Conservation (phyloP, 1,140 invertebrate species). For the Ridgeia piscesae region DNA sequence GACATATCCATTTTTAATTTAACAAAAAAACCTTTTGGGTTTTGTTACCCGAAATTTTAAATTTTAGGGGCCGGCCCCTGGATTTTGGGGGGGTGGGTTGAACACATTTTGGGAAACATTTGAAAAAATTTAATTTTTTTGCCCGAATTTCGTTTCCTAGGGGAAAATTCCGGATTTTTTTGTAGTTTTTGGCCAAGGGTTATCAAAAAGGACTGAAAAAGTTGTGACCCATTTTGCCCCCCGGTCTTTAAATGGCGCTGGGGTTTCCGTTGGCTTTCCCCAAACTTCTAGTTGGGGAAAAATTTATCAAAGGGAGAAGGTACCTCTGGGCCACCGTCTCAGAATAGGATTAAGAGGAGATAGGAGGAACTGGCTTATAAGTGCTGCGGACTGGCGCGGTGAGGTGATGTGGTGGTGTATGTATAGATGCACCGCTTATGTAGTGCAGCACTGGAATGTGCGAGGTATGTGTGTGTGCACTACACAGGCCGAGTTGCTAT, state of each 20-base stretch:
- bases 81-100: too few relatives aligned
- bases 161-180: too few relatives aligned
- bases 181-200: too few relatives aligned
- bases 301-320: background rate
- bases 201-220: too few relatives aligned
- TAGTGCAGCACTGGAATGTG: background rate
- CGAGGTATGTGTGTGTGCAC: background rate
- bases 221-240: background rate
- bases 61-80: too few relatives aligned
- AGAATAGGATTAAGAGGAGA: background rate
- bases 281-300: background rate
- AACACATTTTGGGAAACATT: too few relatives aligned
- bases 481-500: background rate
- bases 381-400: background rate
- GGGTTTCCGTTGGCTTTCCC: background rate
- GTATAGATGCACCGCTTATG: background rate
- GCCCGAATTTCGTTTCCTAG: too few relatives aligned
- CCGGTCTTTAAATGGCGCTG: background rate
- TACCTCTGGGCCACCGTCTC: background rate
- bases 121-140: too few relatives aligned
- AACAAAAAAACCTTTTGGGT: background rate
- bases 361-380: background rate
- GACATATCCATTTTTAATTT: background rate
- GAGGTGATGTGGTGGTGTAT: background rate
- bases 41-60: too few relatives aligned